Base-by-base conservation (phyloP, 2,113 vertebrate species). In the Microcebus murinus region DNA sequence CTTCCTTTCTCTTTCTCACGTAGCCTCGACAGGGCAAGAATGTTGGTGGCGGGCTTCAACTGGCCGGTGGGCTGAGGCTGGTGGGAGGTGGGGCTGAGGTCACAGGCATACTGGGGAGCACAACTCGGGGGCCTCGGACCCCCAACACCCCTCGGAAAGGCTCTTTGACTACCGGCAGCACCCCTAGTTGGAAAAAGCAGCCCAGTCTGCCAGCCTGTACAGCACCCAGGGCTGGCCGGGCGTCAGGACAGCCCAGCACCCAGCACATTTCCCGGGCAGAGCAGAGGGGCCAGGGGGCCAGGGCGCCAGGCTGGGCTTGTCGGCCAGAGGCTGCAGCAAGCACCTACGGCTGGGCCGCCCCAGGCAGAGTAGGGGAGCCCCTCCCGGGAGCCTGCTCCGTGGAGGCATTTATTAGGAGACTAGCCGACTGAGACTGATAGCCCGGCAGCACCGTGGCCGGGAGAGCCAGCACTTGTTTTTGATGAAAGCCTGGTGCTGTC, bases 211-310 rank as follows among this genome's bases (percentile, higher is more conserved):
- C 42, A 10, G 2, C 39, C 65, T 23, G 10, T 2, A 17, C 3
- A 3, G 45, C 12, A 1, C 34, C 36, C 52, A 0, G 17, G 63
- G 55, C 50, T 3, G 48, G 31, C 76, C 1, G 0, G 45, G 13
- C 18, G 1, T 8, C 63, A 2, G 86, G 34, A 39, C 34, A 23
- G 1, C 14, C 48, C 6, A 0, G 23, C 11, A 6, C 9, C 27
- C 42, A 2, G 42, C 57, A 39, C 11, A 1, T 21, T 20, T 27
- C 5, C 0, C 0, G 0, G 31, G 15, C 68, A 1, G 3, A 48
- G n/a, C 3, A 59, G 52, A 6, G 50, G 63, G 48, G 42, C 21
- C 55, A 1, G 3, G 42, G 1, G 9, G 50, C 50, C 50, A 52
- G 52, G 52, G 1, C 27, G 13, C 50, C 50, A 52, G 52, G 52